Base-by-base conservation (phyloP, 2,797 vertebrate species). In the Urophycis tenuis region DNA sequence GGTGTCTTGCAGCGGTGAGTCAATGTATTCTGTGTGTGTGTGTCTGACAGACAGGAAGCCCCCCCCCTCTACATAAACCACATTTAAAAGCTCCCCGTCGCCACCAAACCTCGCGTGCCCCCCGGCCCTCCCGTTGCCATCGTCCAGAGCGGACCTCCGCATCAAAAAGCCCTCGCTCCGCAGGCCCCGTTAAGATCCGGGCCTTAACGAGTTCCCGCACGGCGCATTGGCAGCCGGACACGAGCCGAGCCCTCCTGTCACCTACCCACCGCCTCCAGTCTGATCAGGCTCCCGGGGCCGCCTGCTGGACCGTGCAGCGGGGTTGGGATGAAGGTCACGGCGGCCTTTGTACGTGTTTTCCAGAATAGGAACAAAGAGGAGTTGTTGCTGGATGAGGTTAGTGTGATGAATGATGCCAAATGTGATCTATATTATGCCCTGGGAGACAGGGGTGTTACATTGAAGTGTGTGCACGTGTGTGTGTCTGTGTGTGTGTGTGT, bases 161-260 rank as follows among this genome's bases (percentile, higher is more conserved):
- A 49, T 82, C 83, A 76, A 74, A 76, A 74, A 67, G 45, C 72
- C 82, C 80, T 81, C 80, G 81, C n/a, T 85, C 85, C 76, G 39
- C 31, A 77, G 15, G 12, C 36, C 36, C 78, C 75, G 15, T 12
- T 77, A 74, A 49, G 17, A 15, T 22, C 36, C 41, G 77, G 73
- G 77, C 77, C 79, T 31, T 1, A 72, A 31, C 75, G 19, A 78
- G 84, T 73, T 85, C 72, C 78, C 82, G 78, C 81, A 81, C 79
- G 80, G 77, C 75, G 75, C 85, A 79, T 80, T 84, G 78, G 83
- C 73, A 53, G 45, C n/a, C 64, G 14, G 30, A 31, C 15, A 69
- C 14, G 29, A 69, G 10, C 64, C 2, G 25, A 25, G 25, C 3
- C n/a, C n/a, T 12, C 30, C 64, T 30, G 64, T 69, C 64, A 69